These are phyloP conservation scores for Leptopilina myrica DNA, from an alignment of 2,888 invertebrate species.

Conservation along the genomic window DNA sequence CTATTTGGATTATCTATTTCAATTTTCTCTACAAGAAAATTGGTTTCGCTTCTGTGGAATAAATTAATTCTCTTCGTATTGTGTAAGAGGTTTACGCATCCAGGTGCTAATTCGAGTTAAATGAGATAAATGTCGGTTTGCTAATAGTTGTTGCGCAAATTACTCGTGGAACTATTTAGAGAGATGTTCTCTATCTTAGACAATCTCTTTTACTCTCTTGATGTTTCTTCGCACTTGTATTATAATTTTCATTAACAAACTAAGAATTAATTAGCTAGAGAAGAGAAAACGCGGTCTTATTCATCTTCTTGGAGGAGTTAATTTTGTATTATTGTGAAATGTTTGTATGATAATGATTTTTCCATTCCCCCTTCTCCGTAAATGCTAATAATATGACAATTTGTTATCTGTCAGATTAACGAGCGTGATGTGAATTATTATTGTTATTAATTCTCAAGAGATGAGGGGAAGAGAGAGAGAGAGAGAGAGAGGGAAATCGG, in stretches of 20 bases:
- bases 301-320: no score
- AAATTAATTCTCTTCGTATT: conserved; percentile 27
- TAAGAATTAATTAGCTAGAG: no score
- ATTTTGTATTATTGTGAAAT: no score
- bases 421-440: neutral
- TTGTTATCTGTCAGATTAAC: conserved; percentile 3
- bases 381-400: neutral
- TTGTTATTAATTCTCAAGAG: conserved; percentile 39
- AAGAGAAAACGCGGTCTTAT: no score
- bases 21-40: no score
- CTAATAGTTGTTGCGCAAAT: conserved; percentile 72
- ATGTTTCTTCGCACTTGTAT: neutral
- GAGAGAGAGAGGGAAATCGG: conserved; percentile 32
- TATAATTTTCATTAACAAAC: no score
- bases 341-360: no score
- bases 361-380: no score
- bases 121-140: conserved; percentile 71
- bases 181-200: conserved; percentile 60
- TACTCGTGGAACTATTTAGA: conserved; percentile 59
- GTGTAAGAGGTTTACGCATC: conserved; percentile 54
- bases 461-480: neutral
- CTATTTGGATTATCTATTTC: no score
- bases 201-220: conserved; percentile 1
- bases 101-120: conserved; percentile 70
- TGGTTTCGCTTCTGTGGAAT: no score